Conservation (phyloP, 2,888 invertebrate species). For the Erebia epiphron region DNA sequence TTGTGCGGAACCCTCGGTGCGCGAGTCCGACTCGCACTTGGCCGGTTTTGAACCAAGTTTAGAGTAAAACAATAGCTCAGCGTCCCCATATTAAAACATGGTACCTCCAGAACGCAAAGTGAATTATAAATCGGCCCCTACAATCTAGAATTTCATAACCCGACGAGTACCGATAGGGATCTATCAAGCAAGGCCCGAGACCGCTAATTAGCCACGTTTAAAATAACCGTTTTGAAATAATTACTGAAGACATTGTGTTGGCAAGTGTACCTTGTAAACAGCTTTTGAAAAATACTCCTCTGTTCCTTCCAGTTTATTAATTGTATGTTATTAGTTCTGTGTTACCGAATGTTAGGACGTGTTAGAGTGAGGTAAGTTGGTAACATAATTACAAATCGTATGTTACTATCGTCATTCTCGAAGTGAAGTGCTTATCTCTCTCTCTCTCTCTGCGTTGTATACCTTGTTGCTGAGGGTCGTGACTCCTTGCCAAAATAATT, state of each 20-base stretch:
- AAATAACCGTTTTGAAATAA: constrained; percentile 42
- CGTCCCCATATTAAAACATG: background rate
- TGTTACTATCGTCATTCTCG: no score
- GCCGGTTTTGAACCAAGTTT: no score
- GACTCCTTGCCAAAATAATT: no score
- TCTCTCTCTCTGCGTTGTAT: no score
- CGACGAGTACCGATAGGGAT: constrained; percentile 38
- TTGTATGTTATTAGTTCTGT: constrained; percentile 73
- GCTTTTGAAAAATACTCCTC: constrained; percentile 77
- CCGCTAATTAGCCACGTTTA: constrained; percentile 40
- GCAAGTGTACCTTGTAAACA: constrained; percentile 75
- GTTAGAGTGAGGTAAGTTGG: constrained; percentile 50
- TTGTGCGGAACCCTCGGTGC: no score
- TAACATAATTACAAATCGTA: background rate
- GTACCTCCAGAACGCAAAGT: constrained; percentile 3
- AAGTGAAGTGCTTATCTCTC: no score
- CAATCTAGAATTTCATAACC: constrained; percentile 34
- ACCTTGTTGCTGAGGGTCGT: no score
- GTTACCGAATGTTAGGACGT: constrained; percentile 62
- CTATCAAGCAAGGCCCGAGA: constrained; percentile 38
- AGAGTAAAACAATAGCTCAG: no score
- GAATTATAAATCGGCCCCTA: constrained; percentile 31
- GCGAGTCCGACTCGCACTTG: no score
- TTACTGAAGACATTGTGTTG: constrained; percentile 47
- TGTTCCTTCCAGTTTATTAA: constrained; percentile 77